Evolutionary conservation across 2,888 invertebrate genomes (phyloP), one percentile per base, ranked within the genome.

Genomic region (Pimpla rufipes): DNA sequence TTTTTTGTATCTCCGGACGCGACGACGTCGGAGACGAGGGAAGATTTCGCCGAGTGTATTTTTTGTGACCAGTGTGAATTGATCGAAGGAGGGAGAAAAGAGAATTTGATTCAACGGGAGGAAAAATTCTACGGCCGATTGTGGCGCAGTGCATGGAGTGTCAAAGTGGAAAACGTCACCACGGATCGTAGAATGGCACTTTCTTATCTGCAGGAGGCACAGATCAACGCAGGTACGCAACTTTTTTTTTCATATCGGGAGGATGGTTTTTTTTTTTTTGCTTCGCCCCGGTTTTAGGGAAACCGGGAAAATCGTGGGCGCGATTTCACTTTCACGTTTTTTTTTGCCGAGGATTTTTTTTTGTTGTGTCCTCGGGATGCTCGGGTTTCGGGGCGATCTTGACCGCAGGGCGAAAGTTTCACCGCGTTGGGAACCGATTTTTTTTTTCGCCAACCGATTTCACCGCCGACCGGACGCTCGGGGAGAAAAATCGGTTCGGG

Each of bases 121-220:
- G 13, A 16, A n/a, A 35, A 11, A 45, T 47, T 18, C 50, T 5
- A 35, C 50, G 50, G 50, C 1, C 4, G 13, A 6, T 21, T 37
- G 16, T 21, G 23, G 21, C 67, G 18, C 83, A 87, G 88, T 91
- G 89, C 86, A 91, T 92, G 92, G 91, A 91, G 91, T 91, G 88
- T 89, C 85, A 86, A 83, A 90, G 92, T 91, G 91, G 89, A 82
- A 88, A 87, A 85, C 75, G 75, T 81, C 85, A 87, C 37, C 83
- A 90, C 89, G 88, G 87, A 88, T 88, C 89, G 88, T 90, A 93
- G 90, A 88, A 92, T 93, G 93, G 92, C 93, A 90, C 89, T 92
- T 71, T 91, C 91, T 85, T 92, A 90, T 86, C 89, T 91, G 40
- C 90, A 92, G 71, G 91, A 93, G 86, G 89, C 90, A 75, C 91